Conservation (phyloP, 2,113 vertebrate genomes). For the Ceratotherium simum region DNA sequence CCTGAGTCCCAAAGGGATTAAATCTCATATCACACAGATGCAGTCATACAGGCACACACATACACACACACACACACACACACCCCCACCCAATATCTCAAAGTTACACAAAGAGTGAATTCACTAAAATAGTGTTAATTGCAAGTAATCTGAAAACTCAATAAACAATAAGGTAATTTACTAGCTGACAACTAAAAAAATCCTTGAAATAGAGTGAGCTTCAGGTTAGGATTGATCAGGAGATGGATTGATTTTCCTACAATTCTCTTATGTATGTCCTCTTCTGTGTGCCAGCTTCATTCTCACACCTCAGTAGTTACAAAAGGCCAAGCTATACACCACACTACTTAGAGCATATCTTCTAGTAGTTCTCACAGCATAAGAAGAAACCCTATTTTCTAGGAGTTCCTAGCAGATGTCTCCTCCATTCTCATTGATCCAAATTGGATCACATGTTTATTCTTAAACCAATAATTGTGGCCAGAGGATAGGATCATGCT, state of each 20-base stretch:
- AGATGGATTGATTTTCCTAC: neutral
- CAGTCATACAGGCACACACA: neutral
- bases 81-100: neutral
- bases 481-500: neutral
- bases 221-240: neutral
- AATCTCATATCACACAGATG: neutral
- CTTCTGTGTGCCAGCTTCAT: neutral
- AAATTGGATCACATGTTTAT: neutral
- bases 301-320: neutral
- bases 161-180: neutral
- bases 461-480: neutral
- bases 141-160: neutral
- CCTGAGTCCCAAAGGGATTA: neutral
- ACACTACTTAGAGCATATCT: neutral
- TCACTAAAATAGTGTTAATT: neutral
- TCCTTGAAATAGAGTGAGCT: neutral
- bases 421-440: neutral
- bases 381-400: neutral
- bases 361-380: neutral
- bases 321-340: neutral
- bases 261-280: neutral
- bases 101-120: constrained; percentile 23
- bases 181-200: neutral
- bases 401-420: neutral
- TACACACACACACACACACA: neutral